Base-by-base conservation (phyloP, 2,888 invertebrate genomes). In the Drosophila affinis region DNA sequence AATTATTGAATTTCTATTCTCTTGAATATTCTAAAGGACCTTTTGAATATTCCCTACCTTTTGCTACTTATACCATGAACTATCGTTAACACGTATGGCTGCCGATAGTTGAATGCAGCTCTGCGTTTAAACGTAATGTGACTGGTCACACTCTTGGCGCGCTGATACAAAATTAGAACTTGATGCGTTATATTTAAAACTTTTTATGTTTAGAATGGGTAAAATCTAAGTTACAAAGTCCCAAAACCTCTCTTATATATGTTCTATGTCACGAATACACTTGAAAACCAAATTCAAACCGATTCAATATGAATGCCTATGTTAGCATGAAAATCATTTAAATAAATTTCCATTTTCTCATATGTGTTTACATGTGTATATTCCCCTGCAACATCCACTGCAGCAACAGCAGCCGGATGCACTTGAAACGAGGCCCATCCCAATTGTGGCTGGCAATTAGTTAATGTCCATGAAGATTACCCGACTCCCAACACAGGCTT, bases 361-460 rank as follows among this genome's bases (percentile, higher is more conserved):
- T 39, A 14, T 39, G 6, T 7, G 1, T 39, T 3, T n/a, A 12
- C 32, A 14, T n/a, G 3, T 39, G 39, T 7, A 39, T 14, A n/a
- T 39, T 39, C 39, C 14, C 7, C n/a, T 7, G 39, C 39, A 39
- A 39, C n/a, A 39, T 39, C 7, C 7, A 39, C 39, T 39, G 39
- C n/a, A 3, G 21, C 21, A 21, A 21, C 39, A 39, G 39, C 39
- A 14, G 39, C 39, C 39, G 39, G 39, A 39, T 39, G 39, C 39
- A 39, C 39, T 39, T 39, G 39, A 39, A 39, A n/a, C 39, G 39
- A 39, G 14, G 39, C 39, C 39, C 39, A 39, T 39, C 39, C 39
- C 39, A 39, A 39, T 52, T 27, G 63, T 61, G 63, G 61, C 52
- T 52, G 47, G 27, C 63, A 64, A 64, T 64, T 64, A 64, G 61